Conservation (phyloP, 2,113 vertebrate species). For the Nothobranchius kuhntae region DNA sequence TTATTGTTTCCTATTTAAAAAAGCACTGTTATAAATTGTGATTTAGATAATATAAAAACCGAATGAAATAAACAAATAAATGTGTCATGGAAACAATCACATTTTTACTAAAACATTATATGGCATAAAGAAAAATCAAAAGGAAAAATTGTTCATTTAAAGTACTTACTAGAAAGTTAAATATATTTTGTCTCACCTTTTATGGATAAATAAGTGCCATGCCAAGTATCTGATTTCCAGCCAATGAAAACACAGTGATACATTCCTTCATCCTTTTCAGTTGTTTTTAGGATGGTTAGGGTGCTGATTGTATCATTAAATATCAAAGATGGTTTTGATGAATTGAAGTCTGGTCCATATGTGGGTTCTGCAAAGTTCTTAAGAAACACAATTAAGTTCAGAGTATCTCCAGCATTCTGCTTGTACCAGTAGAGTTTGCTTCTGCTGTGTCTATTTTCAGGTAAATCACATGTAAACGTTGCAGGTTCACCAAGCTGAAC, state of each 20-base stretch:
- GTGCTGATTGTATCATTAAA: accelerated
- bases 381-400: background rate
- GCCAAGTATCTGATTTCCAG: slow-evolving; percentile 10
- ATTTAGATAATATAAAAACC: too few species aligned
- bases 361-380: accelerated
- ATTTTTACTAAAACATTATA: too few species aligned
- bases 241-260: slow-evolving; percentile 28
- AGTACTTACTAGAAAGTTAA: background rate
- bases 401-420: slow-evolving; percentile 5
- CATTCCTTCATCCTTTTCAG: slow-evolving; percentile 33
- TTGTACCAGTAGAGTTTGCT: slow-evolving; percentile 33
- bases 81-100: too few species aligned
- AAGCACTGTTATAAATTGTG: too few species aligned
- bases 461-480: background rate
- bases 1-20: background rate
- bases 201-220: slow-evolving; percentile 18
- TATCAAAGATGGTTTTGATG: background rate
- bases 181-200: slow-evolving; percentile 19
- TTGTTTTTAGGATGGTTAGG: slow-evolving; percentile 9
- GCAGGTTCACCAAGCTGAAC: background rate
- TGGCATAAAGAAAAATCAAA: too few species aligned
- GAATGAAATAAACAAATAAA: too few species aligned
- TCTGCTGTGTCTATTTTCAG: background rate
- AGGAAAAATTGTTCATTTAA: background rate
- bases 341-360: background rate